Percentiles rank a stretch among this genome's conserved stretches.
These are phyloP conservation scores for Dolichoris vasculosae DNA, from an alignment of 1,140 invertebrate genomes.

Conservation along the genomic window DNA sequence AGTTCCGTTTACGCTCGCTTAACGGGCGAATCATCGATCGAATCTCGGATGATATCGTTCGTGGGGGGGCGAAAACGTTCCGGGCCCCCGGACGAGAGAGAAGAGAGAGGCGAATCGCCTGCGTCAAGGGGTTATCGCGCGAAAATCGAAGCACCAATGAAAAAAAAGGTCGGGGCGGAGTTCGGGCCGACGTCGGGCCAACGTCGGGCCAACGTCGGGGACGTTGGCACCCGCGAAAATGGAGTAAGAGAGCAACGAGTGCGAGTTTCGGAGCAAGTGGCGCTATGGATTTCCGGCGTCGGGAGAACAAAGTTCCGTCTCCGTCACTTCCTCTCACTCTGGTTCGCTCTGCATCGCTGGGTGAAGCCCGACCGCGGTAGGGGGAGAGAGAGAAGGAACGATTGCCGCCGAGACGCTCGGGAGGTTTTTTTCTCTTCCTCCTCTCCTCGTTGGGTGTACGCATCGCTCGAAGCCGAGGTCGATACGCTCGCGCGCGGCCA, in stretches of 20 bases:
- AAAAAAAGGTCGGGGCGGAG: no score
- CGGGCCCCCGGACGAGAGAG: no score
- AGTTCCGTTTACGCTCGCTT: neutral
- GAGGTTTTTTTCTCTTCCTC: conserved; percentile 19
- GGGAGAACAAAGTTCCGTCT: no score
- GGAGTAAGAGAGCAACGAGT: no score
- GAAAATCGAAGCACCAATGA: neutral
- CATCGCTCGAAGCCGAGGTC: conserved; percentile 3
- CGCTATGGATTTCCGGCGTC: conserved; percentile 33
- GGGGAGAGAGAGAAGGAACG: neutral
- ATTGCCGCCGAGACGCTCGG: neutral
- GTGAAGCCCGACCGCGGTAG: neutral
- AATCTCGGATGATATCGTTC: no score
- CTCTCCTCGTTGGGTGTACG: conserved; percentile 4
- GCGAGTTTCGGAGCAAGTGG: neutral
- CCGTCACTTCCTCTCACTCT: conserved; percentile 18
- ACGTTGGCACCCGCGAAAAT: no score
- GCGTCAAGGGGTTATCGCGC: neutral
- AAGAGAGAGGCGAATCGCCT: neutral
- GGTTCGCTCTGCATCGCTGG: neutral
- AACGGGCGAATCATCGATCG: no score
- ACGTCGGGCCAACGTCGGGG: no score
- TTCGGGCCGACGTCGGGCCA: no score
- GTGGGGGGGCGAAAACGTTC: no score
- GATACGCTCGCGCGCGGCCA: neutral